These are phyloP conservation scores for Mormyrus lacerda DNA, from an alignment of 2,113 vertebrate genomes.

Conservation along the genomic window DNA sequence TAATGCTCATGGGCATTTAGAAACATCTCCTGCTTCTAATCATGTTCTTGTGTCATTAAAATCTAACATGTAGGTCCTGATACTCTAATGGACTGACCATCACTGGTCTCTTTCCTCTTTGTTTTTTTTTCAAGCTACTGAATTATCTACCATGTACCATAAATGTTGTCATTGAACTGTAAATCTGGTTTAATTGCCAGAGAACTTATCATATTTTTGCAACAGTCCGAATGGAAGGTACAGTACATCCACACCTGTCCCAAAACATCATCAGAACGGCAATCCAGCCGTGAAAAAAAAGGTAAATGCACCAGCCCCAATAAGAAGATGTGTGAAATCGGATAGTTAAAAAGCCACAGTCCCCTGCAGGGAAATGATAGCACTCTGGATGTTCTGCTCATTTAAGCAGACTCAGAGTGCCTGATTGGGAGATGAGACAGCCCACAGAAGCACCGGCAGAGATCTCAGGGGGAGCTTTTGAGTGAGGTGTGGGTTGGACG, in stretches of 20 bases:
- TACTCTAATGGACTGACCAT: neutral
- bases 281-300: neutral
- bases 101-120: neutral
- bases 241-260: neutral
- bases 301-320: neutral
- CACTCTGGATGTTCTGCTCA: neutral
- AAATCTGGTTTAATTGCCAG: neutral
- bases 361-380: conserved; percentile 1
- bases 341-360: neutral
- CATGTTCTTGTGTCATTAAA: neutral
- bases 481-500: too few relatives aligned
- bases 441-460: neutral
- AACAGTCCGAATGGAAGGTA: neutral
- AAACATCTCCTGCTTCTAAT: neutral
- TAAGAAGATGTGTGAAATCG: neutral
- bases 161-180: neutral
- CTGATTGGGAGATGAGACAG: neutral
- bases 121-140: neutral
- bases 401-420: neutral
- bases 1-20: neutral
- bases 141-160: neutral
- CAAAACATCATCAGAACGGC: neutral
- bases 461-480: neutral
- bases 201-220: neutral
- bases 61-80: neutral